Percentiles rank a stretch among this genome's conserved stretches.
Conservation (phyloP, 2,797 vertebrate genomes). For the Anas bernieri region DNA sequence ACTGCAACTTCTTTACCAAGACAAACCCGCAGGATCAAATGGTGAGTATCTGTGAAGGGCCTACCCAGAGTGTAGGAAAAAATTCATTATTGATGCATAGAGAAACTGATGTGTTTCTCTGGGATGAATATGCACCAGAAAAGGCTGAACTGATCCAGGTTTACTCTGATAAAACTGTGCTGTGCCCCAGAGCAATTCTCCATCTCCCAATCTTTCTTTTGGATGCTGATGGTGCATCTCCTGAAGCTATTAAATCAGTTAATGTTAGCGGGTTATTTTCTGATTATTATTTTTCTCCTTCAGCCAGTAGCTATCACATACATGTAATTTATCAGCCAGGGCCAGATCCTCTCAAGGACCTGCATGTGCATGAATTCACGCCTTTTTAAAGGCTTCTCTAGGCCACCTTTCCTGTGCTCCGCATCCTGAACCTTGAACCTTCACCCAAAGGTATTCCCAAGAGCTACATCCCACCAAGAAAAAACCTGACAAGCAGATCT, state of each 20-base stretch:
- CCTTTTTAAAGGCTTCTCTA: not conserved
- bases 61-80: not conserved
- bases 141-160: not conserved
- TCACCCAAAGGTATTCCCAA: not conserved
- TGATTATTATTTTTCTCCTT: not conserved
- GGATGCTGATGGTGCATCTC: not conserved
- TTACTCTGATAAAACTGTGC: not conserved
- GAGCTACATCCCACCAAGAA: not conserved
- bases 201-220: rapidly evolving
- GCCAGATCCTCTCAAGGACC: not conserved
- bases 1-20: not conserved
- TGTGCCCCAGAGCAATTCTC: not conserved
- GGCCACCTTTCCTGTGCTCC: not conserved
- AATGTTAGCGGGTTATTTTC: not conserved
- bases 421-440: not conserved
- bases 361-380: not conserved
- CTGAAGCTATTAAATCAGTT: not conserved
- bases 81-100: not conserved
- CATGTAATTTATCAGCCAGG: not conserved
- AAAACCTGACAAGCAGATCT: not conserved
- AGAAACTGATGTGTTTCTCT: not conserved
- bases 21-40: not conserved
- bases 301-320: not conserved
- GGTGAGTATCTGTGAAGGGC: not conserved
- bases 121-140: not conserved